Conservation (phyloP, 2,797 vertebrate species). For the Anas bahamensis region DNA sequence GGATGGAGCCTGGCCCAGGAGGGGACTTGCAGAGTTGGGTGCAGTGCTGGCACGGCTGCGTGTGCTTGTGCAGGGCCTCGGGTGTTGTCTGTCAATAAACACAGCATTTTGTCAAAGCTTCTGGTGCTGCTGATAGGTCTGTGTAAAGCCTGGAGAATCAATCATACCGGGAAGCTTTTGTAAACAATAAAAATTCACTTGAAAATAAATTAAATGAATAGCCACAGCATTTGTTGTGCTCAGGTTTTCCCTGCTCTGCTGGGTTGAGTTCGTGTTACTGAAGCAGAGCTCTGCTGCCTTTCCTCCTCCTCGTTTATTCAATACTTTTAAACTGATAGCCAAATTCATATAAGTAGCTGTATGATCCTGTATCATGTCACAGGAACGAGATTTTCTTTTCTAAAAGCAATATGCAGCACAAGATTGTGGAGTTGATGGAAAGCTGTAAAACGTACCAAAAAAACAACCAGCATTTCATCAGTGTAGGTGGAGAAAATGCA, state of each 20-base stretch:
- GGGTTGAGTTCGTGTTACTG: not conserved
- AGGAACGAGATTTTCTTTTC: slow-evolving; percentile 7
- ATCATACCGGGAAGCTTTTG: not conserved
- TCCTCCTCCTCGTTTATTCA: not conserved
- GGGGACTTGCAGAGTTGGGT: accelerated
- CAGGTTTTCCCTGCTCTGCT: not conserved
- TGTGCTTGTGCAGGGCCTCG: accelerated
- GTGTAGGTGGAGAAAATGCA: not conserved
- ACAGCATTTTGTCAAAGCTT: not conserved
- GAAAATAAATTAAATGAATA: not conserved
- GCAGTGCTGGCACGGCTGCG: not conserved
- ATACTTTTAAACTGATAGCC: not conserved
- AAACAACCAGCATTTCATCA: not conserved
- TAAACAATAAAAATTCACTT: not conserved
- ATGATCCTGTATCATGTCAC: not conserved
- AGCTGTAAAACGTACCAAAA: not conserved
- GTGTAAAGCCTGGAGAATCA: not conserved
- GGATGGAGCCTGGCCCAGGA: not conserved
- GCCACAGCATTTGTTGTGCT: not conserved
- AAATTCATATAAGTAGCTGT: not conserved
- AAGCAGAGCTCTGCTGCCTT: not conserved
- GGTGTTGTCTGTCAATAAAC: accelerated
- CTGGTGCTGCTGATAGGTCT: not conserved
- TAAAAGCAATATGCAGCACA: not conserved
- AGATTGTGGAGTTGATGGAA: not conserved